Evolutionary conservation across 2,888 invertebrate genomes (phyloP), one percentile per base, ranked within the genome.

Genomic region (Athalia rosae): DNA sequence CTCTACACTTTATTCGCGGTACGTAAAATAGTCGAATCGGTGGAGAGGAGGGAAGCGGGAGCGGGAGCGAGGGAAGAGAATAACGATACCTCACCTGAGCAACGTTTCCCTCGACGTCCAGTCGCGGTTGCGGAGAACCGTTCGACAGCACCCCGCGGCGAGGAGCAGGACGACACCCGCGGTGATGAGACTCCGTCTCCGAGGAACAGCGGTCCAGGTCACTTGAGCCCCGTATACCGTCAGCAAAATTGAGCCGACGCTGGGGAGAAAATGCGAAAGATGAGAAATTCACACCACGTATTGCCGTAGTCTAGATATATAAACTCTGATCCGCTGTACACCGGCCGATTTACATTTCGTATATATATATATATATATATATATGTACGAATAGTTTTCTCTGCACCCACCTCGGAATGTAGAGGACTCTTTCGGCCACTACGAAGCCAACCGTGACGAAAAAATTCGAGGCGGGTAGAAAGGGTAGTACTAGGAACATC

Each of bases 381-480:
- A n/a, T n/a, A n/a, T 28, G 28, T 28, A 28, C 28, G 28, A 28
- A 28, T 28, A 50, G 53, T 41, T 4, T 61, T 7, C 28, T 28
- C 13, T 43, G 58, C 0, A 62, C 83, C 90, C 91, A 95, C 95
- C 94, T 95, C 73, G 97, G 97, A 86, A 97, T 96, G 90, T 97
- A 97, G 11, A 97, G 92, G 50, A 97, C 95, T 82, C 97, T 92
- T 89, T 98, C 97, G 0, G 97, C 97, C 0, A 97, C 93, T 6
- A 96, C 95, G 86, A 96, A 96, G 48, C 96, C 96, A 4, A 95
- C 95, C 0, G 95, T 95, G 82, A 95, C 94, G 78, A 95, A 91
- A 58, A 96, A 89, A 89, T 97, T 97, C 79, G 96, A 95, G 0
- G 97, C 97, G 2, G 97, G 97, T 74, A 97, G 91, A 90, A 96